Evolutionary conservation across 2,797 vertebrate genomes (phyloP), one percentile per base, ranked within the genome.

Genomic region (Lates japonicus): DNA sequence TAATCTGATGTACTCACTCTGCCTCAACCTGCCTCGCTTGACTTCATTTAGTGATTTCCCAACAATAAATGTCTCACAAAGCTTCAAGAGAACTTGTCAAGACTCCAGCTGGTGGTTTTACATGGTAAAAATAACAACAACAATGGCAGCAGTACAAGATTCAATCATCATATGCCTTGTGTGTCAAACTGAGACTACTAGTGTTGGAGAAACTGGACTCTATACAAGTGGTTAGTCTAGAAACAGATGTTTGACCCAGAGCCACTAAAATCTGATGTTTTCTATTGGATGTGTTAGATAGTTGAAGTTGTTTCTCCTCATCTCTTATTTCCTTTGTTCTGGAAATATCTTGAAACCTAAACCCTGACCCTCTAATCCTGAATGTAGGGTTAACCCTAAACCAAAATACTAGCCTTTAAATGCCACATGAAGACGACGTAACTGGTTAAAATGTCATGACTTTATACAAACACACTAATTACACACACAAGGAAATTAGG

Each of bases 241-340:
- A 6, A 69, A 39, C 69, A 52, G 51, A 42, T 48, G 68, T 68
- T 61, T 44, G 7, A 55, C 65, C 17, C 6, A 5, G 2, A 44
- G 22, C 49, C 33, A n/a, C 29, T 60, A 0, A 20, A 73, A 49
- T 31, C 46, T 11, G n/a, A 39, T 20, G 25, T 44, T 65, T 59
- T 68, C 49, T 35, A 3, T 52, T 59, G 19, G 51, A n/a, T 17
- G 6, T 31, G n/a, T 52, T 7, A 10, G 39, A 9, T 20, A 48
- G 25, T 57, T 63, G 19, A 33, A 31, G 13, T 61, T 2, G 7
- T 59, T 54, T 39, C 37, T 58, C 51, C 46, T 12, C 25, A 10
- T n/a, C 25, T 74, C 25, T 62, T 49, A 19, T 52, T 82, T 49
- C 64, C 60, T 65, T 61, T 60, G 39, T 72, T 55, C 58, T 57